Evolutionary conservation across 2,113 vertebrate species (phyloP).

Genomic region (Hydrolagus affinis): DNA sequence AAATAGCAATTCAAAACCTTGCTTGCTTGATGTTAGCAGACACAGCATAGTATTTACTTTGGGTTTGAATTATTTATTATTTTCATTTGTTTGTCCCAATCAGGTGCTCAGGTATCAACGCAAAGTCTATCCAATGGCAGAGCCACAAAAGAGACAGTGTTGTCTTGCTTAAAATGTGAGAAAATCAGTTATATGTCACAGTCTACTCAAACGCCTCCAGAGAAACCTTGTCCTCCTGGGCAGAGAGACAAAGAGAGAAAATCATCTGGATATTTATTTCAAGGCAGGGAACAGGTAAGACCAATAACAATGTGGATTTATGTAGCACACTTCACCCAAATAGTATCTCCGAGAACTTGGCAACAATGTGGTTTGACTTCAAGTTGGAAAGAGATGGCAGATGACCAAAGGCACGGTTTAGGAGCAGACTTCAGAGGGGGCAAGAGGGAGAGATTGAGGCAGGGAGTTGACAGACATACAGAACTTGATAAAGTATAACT

Average conservation of each 20-base stretch:
- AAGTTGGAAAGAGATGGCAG: too few relatives aligned
- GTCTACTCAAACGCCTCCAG: constrained; percentile 64
- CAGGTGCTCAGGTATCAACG: constrained; percentile 2
- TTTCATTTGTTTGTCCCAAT: background rate
- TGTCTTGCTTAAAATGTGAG: constrained; percentile 34
- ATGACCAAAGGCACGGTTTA: too few relatives aligned
- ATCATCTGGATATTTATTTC: constrained; percentile 42
- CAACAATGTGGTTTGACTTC: too few relatives aligned
- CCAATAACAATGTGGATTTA: too few relatives aligned
- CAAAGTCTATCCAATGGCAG: background rate
- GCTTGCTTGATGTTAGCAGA: background rate
- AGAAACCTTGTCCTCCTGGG: constrained; percentile 23
- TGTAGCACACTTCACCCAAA: too few relatives aligned
- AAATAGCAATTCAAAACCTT: background rate
- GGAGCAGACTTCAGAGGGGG: too few relatives aligned
- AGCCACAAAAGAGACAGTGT: constrained; percentile 13
- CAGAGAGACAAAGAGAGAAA: background rate
- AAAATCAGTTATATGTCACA: constrained; percentile 43
- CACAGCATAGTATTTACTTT: background rate
- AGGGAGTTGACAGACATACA: too few relatives aligned
- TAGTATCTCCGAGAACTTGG: too few relatives aligned
- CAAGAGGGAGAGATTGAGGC: too few relatives aligned
- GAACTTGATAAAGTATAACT: too few relatives aligned
- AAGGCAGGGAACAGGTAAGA: constrained; percentile 65
- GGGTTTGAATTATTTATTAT: background rate